Evolutionary conservation across 2,797 vertebrate genomes (phyloP).

Genomic region (Pantherophis alleghaniensis): DNA sequence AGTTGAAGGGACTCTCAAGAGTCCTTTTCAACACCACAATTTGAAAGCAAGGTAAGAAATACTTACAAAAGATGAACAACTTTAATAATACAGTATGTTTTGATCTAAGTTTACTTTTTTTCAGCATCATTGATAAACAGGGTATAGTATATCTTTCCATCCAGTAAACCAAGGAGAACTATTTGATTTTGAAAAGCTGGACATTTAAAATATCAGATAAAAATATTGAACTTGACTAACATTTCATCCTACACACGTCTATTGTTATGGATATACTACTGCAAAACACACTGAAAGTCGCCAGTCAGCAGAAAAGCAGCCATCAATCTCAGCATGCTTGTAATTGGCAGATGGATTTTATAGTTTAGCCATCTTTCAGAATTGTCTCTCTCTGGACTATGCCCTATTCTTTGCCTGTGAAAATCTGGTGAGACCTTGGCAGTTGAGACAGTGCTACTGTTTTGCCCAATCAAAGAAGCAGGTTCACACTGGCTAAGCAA

Average conservation of each 20-base stretch:
- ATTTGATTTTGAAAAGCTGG: not conserved
- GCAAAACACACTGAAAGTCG: not conserved
- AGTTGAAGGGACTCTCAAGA: not conserved
- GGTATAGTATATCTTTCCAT: not conserved
- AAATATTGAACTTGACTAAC: not conserved
- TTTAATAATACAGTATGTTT: not conserved
- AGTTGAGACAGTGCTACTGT: not conserved
- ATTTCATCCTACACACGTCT: not conserved
- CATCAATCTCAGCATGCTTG: not conserved
- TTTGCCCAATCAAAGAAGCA: not conserved
- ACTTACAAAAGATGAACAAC: not conserved
- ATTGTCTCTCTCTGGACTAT: not conserved
- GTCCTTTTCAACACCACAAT: not conserved
- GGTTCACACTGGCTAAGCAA: not conserved
- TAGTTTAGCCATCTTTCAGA: not conserved
- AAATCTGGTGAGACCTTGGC: not conserved
- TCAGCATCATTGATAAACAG: no score
- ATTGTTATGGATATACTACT: not conserved
- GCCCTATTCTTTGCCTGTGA: not conserved
- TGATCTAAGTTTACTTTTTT: no score
- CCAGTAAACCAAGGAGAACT: not conserved
- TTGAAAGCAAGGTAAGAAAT: not conserved
- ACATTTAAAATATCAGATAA: not conserved
- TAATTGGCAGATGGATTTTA: not conserved
- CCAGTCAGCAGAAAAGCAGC: not conserved